A percentile compares a stretch with the other conserved stretches of the same genome.
These are phyloP conservation scores for Achroia grisella DNA, from an alignment of 1,140 invertebrate species.

Conservation along the genomic window DNA sequence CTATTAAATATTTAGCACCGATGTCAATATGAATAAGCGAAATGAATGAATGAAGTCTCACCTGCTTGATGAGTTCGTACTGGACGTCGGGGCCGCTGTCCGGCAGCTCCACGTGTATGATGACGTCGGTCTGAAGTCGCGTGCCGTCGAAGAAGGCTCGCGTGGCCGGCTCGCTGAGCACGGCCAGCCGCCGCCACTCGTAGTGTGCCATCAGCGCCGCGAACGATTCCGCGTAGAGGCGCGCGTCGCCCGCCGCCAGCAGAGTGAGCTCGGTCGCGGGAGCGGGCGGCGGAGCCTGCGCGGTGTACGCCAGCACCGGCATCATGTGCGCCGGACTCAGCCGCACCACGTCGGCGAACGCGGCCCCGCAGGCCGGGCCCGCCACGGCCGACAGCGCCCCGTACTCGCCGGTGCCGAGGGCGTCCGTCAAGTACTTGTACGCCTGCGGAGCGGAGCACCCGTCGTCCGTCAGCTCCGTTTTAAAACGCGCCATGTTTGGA, in stretches of 20 bases:
- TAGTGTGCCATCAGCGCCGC: slow-evolving; percentile 18
- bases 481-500: slow-evolving; percentile 12
- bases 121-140: slow-evolving; percentile 25
- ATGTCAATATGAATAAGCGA: too few relatives aligned
- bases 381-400: slow-evolving; percentile 41
- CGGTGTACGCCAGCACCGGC: slow-evolving; percentile 43
- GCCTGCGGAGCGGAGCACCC: slow-evolving; percentile 35
- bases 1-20: too few relatives aligned
- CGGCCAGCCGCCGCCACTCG: slow-evolving; percentile 38
- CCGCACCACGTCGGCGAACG: slow-evolving; percentile 42
- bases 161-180: slow-evolving; percentile 34
- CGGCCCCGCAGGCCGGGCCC: slow-evolving; percentile 48
- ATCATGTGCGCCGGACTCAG: slow-evolving; percentile 30
- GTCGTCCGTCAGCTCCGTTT: slow-evolving; percentile 41
- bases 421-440: slow-evolving; percentile 39
- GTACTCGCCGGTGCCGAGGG: slow-evolving; percentile 35
- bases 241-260: slow-evolving; percentile 14
- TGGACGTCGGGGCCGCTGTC: slow-evolving; percentile 28
- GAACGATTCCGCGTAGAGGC: slow-evolving; percentile 17
- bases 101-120: slow-evolving; percentile 35
- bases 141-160: slow-evolving; percentile 28
- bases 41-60: slow-evolving; percentile 5
- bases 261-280: slow-evolving; percentile 13
- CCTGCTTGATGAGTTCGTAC: slow-evolving; percentile 23
- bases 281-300: slow-evolving; percentile 27